A percentile compares a stretch with the other conserved stretches of the same genome.
Evolutionary conservation across 2,113 vertebrate genomes (phyloP).

Genomic region (Motacilla alba): DNA sequence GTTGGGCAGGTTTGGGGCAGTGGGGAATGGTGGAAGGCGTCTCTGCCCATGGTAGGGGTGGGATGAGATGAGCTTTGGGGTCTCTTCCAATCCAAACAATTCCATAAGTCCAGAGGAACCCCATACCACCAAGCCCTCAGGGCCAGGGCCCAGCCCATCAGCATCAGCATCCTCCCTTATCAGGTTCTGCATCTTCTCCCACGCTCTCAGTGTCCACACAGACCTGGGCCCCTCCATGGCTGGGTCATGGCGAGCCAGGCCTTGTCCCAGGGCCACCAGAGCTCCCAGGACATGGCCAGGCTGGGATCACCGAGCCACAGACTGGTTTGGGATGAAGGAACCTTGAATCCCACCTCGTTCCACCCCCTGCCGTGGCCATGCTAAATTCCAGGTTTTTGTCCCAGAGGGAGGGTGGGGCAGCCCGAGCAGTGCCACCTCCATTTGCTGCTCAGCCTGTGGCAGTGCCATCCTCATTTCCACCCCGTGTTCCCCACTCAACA

Average conservation of each 20-base stretch:
- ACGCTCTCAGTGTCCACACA: neutral
- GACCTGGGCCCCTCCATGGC: neutral
- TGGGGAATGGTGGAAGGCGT: neutral
- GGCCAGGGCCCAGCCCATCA: neutral
- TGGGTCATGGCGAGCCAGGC: neutral
- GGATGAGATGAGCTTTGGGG: neutral
- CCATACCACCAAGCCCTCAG: neutral
- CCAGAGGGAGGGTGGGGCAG: neutral
- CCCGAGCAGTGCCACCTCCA: neutral
- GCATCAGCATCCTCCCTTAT: fast-evolving
- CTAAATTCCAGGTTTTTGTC: neutral
- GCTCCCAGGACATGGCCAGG: neutral
- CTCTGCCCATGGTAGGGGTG: neutral
- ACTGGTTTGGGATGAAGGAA: neutral
- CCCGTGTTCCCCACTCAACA: fast-evolving
- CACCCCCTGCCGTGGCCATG: neutral
- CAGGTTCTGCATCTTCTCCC: neutral
- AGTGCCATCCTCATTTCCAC: neutral
- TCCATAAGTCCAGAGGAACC: neutral
- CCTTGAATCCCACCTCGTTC: neutral
- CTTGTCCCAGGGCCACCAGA: neutral
- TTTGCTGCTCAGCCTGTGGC: neutral
- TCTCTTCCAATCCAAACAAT: neutral
- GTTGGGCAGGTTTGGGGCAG: too few relatives aligned
- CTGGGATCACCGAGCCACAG: neutral